Percentiles rank a stretch among this genome's conserved stretches.
These are phyloP conservation scores for Trissonchulus sp. DNA, from an alignment of 2,888 invertebrate species.

Conservation along the genomic window DNA sequence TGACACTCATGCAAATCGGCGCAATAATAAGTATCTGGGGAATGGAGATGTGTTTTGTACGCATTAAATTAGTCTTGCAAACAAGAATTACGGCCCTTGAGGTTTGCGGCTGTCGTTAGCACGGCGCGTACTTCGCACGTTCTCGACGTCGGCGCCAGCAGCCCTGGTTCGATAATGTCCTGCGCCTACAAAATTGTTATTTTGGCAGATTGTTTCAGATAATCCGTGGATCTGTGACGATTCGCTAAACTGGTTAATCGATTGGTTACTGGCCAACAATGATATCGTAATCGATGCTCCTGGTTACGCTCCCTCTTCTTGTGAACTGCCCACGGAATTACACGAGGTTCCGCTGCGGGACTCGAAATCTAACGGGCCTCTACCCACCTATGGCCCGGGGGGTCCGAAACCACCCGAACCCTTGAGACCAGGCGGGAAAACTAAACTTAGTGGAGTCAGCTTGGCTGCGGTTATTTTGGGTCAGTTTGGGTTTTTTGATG, in stretches of 20 bases:
- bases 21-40: too few species aligned
- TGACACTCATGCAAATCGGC: too few species aligned
- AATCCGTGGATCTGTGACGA: constrained; percentile 51
- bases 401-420: neutral
- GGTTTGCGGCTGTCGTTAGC: too few species aligned
- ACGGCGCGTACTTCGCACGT: too few species aligned
- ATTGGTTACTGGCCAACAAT: constrained; percentile 46
- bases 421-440: neutral
- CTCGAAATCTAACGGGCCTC: constrained; percentile 21
- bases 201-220: too few species aligned
- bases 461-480: constrained; percentile 33
- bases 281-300: constrained; percentile 43
- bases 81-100: too few species aligned
- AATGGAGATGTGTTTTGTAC: too few species aligned
- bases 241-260: constrained; percentile 48
- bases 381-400: neutral
- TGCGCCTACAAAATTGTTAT: too few species aligned
- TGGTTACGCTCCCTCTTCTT: constrained; percentile 45
- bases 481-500: constrained; percentile 14
- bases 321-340: constrained; percentile 46
- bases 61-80: too few species aligned
- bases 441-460: constrained; percentile 25
- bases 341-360: constrained; percentile 25
- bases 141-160: too few species aligned
- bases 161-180: too few species aligned